These are phyloP conservation scores for Drosophila mojavensis DNA, from an alignment of 1,140 invertebrate genomes.

Conservation along the genomic window DNA sequence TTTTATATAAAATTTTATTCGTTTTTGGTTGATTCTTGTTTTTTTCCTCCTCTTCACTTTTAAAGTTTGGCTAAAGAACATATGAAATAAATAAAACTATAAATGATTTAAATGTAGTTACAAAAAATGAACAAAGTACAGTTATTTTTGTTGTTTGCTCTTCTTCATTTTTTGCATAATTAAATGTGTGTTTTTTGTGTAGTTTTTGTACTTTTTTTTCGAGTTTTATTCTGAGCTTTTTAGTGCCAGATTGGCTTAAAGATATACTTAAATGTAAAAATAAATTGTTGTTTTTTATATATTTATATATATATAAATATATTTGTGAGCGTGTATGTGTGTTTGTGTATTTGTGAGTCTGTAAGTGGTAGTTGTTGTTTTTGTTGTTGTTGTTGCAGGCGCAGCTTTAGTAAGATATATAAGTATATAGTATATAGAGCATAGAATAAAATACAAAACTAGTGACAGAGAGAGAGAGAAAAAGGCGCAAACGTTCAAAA, in stretches of 20 bases:
- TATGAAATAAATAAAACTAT: constrained; percentile 21
- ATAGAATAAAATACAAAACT: constrained; percentile 36
- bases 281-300: constrained; percentile 4
- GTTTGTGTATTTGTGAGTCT: constrained; percentile 34
- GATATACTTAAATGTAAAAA: constrained; percentile 20
- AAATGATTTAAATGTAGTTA: constrained; percentile 10
- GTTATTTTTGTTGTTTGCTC: constrained; percentile 12
- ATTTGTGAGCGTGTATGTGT: constrained; percentile 22
- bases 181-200: constrained; percentile 14
- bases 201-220: constrained; percentile 34
- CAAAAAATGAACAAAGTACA: constrained; percentile 18
- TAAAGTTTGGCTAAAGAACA: constrained; percentile 14
- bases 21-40: constrained; percentile 12
- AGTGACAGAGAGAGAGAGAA: constrained; percentile 4
- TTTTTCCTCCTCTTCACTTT: background rate
- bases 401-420: constrained; percentile 53
- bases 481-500: constrained; percentile 36
- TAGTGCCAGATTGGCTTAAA: constrained; percentile 38
- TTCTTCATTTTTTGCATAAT: constrained; percentile 32
- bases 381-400: constrained; percentile 64
- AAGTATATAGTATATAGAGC: constrained; percentile 16
- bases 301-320: constrained; percentile 12
- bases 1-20: constrained; percentile 36
- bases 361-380: constrained; percentile 41
- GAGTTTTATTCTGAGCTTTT: constrained; percentile 26